A percentile compares a stretch with the other conserved stretches of the same genome.
Conservation (phyloP, 1,140 invertebrate species). For the Aphelenchoides besseyi region DNA sequence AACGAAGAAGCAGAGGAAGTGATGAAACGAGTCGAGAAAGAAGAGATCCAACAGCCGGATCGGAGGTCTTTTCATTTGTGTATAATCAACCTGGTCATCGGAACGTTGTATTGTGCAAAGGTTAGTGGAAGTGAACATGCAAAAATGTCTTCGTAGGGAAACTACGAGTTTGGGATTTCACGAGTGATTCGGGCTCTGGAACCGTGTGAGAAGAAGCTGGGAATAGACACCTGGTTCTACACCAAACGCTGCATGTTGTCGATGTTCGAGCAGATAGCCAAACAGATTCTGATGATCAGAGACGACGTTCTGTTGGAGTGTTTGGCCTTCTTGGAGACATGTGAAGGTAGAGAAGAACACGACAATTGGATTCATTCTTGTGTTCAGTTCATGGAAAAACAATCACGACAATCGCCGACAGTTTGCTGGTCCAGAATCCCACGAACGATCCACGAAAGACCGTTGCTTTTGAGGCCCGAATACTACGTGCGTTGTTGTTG, state of each 20-base stretch:
- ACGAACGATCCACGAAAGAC: constrained; percentile 80
- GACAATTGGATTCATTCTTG: constrained; percentile 8
- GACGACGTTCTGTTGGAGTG: constrained; percentile 80
- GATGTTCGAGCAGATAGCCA: constrained; percentile 75
- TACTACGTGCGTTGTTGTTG: constrained; percentile 78
- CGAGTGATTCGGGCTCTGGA: constrained; percentile 92
- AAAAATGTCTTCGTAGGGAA: constrained; percentile 68
- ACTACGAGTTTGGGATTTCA: constrained; percentile 98
- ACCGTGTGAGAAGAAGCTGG: constrained; percentile 88
- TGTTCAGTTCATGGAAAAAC: constrained; percentile 72
- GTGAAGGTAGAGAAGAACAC: constrained; percentile 68
- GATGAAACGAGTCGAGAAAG: constrained; percentile 96
- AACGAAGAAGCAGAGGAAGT: constrained; percentile 98
- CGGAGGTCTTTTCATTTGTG: constrained; percentile 94
- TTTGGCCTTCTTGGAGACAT: constrained; percentile 85
- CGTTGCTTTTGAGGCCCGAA: constrained; percentile 83
- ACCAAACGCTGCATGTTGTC: constrained; percentile 89
- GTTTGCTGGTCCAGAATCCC: constrained; percentile 73
- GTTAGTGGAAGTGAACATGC: constrained; percentile 23
- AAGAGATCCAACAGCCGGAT: constrained; percentile 82
- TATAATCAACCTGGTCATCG: constrained; percentile 97
- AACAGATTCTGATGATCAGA: constrained; percentile 80
- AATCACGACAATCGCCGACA: constrained; percentile 78
- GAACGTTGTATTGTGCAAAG: constrained; percentile 92
- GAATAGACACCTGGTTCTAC: constrained; percentile 95